A percentile compares a stretch with the other conserved stretches of the same genome.
Evolutionary conservation across 2,113 vertebrate species (phyloP).

Genomic region (Henicopernis longicauda): DNA sequence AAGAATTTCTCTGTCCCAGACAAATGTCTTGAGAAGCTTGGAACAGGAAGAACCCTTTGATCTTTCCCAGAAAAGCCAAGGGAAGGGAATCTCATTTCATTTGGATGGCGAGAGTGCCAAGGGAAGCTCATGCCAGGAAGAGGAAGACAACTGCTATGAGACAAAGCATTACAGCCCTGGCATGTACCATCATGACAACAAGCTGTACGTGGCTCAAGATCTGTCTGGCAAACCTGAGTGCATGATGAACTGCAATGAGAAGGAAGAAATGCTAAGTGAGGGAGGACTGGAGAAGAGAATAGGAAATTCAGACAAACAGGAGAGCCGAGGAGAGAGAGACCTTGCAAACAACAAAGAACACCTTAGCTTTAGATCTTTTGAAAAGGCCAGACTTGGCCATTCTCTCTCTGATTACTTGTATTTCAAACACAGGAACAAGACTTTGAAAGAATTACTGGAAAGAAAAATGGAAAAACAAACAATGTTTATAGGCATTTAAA

Average conservation of each 20-base stretch:
- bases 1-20: constrained; percentile 70
- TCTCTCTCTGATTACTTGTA: constrained; percentile 69
- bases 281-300: not conserved
- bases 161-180: constrained; percentile 72
- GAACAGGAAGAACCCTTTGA: constrained; percentile 92
- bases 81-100: constrained; percentile 69
- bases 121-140: constrained; percentile 82
- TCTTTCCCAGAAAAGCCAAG: constrained; percentile 85
- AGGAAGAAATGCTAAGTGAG: not conserved
- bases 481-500: constrained; percentile 63
- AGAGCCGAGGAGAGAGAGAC: not conserved
- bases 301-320: not conserved
- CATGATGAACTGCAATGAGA: not conserved
- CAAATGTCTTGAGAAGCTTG: constrained; percentile 73
- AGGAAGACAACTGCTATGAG: constrained; percentile 78
- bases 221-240: constrained; percentile 39
- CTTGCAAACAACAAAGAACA: not conserved
- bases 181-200: not conserved
- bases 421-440: constrained; percentile 69
- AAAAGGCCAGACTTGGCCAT: constrained; percentile 11
- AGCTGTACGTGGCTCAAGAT: constrained; percentile 2
- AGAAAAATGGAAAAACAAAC: constrained; percentile 69
- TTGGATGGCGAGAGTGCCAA: constrained; percentile 81
- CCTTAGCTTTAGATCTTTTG: not conserved
- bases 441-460: constrained; percentile 66